These are phyloP conservation scores for Chymomyza fuscimana DNA, from an alignment of 2,888 invertebrate genomes.

Conservation along the genomic window DNA sequence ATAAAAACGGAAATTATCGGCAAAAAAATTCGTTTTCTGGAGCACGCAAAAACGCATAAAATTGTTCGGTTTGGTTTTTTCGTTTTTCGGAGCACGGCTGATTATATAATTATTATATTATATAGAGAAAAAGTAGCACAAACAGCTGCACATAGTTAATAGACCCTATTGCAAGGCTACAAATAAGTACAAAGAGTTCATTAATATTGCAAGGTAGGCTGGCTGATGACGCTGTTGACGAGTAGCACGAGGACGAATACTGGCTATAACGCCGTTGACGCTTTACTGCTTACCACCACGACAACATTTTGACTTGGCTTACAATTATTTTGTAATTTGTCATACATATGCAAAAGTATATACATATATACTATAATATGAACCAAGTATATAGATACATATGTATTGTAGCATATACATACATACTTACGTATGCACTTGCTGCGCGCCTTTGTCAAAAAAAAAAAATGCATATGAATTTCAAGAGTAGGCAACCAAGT, in stretches of 20 bases:
- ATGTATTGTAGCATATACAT: background rate
- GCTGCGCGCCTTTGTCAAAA: background rate
- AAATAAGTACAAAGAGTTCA: constrained; percentile 55
- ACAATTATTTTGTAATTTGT: constrained; percentile 72
- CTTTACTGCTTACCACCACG: background rate
- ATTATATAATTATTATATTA: no score
- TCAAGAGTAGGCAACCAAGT: background rate
- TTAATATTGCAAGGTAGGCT: constrained; percentile 66
- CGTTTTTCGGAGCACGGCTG: no score
- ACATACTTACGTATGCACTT: no score
- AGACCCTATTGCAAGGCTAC: background rate
- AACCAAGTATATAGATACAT: background rate
- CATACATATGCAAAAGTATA: constrained; percentile 39
- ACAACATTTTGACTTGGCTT: constrained; percentile 62
- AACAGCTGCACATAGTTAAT: background rate
- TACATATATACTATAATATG: background rate
- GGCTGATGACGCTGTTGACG: constrained; percentile 9
- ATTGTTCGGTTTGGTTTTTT: no score
- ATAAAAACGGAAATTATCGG: no score
- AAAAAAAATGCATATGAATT: background rate
- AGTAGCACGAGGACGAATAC: constrained; percentile 3
- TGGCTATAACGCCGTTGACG: constrained; percentile 13
- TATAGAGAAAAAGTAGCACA: background rate
- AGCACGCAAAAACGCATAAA: no score
- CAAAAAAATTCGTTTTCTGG: no score